Evolutionary conservation across 2,888 invertebrate genomes (phyloP).

Genomic region (Alsophila aescularia): DNA sequence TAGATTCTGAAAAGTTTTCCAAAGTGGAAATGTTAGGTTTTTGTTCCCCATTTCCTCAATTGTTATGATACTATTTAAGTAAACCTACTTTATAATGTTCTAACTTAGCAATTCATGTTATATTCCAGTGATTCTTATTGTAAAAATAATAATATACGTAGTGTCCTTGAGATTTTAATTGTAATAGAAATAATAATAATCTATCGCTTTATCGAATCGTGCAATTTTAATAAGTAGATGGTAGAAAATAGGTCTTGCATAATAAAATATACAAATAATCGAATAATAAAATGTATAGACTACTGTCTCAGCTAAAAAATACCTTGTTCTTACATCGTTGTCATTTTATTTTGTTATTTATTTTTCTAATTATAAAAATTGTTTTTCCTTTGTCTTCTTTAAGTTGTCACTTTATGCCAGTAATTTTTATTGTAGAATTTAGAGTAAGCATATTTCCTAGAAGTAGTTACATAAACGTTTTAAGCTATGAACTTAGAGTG

Average conservation of each 20-base stretch:
- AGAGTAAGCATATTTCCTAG: conserved; percentile 40
- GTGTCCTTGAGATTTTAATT: conserved; percentile 20
- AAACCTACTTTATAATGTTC: conserved; percentile 4
- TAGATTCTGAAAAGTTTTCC: no score
- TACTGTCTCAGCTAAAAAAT: conserved; percentile 1
- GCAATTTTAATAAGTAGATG: conserved; percentile 80
- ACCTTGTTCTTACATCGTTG: conserved; percentile 47
- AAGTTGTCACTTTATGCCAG: conserved; percentile 71
- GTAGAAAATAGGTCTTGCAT: conserved; percentile 68
- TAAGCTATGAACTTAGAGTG: conserved; percentile 57
- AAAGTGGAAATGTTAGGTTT: no score
- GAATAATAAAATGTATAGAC: conserved; percentile 45
- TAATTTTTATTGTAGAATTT: conserved; percentile 63
- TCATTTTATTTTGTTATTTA: conserved; percentile 76
- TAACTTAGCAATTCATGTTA: conserved; percentile 33
- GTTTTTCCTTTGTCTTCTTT: conserved; percentile 53
- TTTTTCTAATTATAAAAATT: conserved; percentile 74
- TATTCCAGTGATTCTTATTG: conserved; percentile 32
- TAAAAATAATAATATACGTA: conserved; percentile 32
- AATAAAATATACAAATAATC: conserved; percentile 45
- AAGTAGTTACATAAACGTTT: conserved; percentile 18
- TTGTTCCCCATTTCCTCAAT: background rate
- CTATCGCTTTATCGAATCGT: conserved; percentile 82
- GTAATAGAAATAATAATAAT: conserved; percentile 41
- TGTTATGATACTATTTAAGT: background rate